These are phyloP conservation scores for Acleris cristana DNA, from an alignment of 2,888 invertebrate species.

Conservation along the genomic window DNA sequence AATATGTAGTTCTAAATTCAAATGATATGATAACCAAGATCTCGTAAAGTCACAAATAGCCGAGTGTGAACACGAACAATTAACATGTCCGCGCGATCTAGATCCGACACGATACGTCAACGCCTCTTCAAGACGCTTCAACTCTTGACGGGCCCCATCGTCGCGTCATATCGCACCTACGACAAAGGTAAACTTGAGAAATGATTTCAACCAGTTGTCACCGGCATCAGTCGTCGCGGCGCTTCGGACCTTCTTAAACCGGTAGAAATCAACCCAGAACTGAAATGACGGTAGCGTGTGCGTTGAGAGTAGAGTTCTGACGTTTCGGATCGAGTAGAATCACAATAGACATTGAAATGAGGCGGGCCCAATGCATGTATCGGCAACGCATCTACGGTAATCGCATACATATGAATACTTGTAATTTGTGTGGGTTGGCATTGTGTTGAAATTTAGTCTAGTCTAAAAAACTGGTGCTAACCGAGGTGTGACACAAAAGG, in stretches of 20 bases:
- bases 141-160: slow-evolving; percentile 53
- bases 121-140: slow-evolving; percentile 73
- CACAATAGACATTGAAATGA: slow-evolving; percentile 80
- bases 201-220: slow-evolving; percentile 37
- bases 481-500: slow-evolving; percentile 67
- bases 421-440: slow-evolving; percentile 76
- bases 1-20: no score
- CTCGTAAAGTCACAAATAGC: slow-evolving; percentile 11
- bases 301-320: slow-evolving; percentile 60
- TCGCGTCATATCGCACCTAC: slow-evolving; percentile 28
- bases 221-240: slow-evolving; percentile 32
- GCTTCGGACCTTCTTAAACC: slow-evolving; percentile 4
- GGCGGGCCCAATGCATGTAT: slow-evolving; percentile 68
- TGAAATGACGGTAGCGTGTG: slow-evolving; percentile 73
- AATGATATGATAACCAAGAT: no score
- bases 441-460: slow-evolving; percentile 63
- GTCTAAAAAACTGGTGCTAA: slow-evolving; percentile 47
- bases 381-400: slow-evolving; percentile 73
- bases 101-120: slow-evolving; percentile 71
- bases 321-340: slow-evolving; percentile 53
- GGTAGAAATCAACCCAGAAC: slow-evolving; percentile 26
- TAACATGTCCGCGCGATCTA: slow-evolving; percentile 77
- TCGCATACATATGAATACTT: slow-evolving; percentile 68
- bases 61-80: slow-evolving; percentile 58
- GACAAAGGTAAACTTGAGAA: slow-evolving; percentile 36